Conservation (phyloP, 1,140 invertebrate genomes). For the Papilio polytes region DNA sequence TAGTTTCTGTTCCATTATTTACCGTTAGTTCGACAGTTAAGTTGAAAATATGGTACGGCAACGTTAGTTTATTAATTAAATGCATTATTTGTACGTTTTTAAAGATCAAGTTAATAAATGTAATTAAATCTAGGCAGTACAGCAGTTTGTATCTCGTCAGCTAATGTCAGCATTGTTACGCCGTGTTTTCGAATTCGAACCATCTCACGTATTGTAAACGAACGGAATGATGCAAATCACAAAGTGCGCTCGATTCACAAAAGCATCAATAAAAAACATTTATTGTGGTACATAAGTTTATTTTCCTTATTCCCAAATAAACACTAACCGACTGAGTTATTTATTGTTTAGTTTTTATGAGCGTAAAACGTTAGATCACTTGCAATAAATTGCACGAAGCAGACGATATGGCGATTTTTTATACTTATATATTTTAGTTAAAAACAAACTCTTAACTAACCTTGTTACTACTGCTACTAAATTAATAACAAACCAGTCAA, state of each 20-base stretch:
- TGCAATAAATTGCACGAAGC: not conserved
- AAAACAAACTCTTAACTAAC: too few relatives aligned
- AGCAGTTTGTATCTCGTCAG: not conserved
- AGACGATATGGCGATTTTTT: not conserved
- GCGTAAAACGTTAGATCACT: not conserved
- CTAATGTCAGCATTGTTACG: slow-evolving; percentile 35
- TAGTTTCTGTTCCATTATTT: too few relatives aligned
- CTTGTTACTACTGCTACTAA: not conserved
- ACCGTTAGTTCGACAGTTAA: too few relatives aligned
- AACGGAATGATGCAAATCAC: slow-evolving; percentile 38
- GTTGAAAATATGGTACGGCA: not conserved
- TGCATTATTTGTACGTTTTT: not conserved
- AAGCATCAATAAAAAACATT: slow-evolving; percentile 30
- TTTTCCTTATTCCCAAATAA: slow-evolving; percentile 33
- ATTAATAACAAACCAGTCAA: not conserved
- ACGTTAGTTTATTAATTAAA: not conserved
- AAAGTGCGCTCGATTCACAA: slow-evolving; percentile 29
- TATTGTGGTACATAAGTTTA: slow-evolving; percentile 35
- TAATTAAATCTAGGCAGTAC: not conserved
- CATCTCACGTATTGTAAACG: slow-evolving; percentile 36
- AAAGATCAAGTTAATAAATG: not conserved
- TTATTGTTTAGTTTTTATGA: slow-evolving; percentile 22
- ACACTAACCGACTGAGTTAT: slow-evolving; percentile 26
- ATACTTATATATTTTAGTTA: too few relatives aligned
- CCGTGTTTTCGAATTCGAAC: slow-evolving; percentile 36